A percentile compares a stretch with the other conserved stretches of the same genome.
Conservation (phyloP, 2,888 invertebrate species). For the Epirrhoe alternata region DNA sequence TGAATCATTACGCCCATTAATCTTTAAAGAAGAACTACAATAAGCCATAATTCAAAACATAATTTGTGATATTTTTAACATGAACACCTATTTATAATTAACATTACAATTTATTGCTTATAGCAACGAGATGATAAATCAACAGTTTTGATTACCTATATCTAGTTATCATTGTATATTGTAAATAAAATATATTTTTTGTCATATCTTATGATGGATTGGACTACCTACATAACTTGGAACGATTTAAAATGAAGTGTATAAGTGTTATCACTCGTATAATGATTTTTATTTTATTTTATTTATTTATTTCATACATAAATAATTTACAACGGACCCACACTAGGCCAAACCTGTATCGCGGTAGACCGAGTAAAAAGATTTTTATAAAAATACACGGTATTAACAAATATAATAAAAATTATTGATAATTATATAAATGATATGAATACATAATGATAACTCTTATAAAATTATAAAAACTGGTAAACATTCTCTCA, state of each 20-base stretch:
- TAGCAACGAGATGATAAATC: constrained; percentile 16
- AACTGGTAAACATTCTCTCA: too few species aligned
- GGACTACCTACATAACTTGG: neutral
- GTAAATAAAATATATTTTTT: constrained; percentile 5
- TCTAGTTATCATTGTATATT: constrained; percentile 4
- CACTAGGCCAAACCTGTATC: too few species aligned
- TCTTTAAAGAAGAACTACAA: neutral
- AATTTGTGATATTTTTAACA: neutral
- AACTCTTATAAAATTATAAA: too few species aligned
- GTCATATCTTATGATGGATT: constrained; percentile 2
- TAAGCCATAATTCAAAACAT: neutral
- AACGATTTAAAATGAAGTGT: neutral
- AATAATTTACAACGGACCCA: too few species aligned
- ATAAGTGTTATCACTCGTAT: too few species aligned
- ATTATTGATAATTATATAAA: too few species aligned
- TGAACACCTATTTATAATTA: constrained; percentile 4
- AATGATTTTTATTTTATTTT: too few species aligned
- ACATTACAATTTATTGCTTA: constrained; percentile 5
- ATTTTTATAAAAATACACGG: too few species aligned
- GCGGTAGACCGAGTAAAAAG: too few species aligned
- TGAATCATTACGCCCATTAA: neutral
- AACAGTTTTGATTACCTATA: constrained; percentile 16
- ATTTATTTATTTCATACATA: too few species aligned
- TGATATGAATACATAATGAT: too few species aligned
- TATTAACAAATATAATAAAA: too few species aligned